A percentile compares a stretch with the other conserved stretches of the same genome.
Conservation (phyloP, 2,888 invertebrate species). For the Azorinus chamasolen region DNA sequence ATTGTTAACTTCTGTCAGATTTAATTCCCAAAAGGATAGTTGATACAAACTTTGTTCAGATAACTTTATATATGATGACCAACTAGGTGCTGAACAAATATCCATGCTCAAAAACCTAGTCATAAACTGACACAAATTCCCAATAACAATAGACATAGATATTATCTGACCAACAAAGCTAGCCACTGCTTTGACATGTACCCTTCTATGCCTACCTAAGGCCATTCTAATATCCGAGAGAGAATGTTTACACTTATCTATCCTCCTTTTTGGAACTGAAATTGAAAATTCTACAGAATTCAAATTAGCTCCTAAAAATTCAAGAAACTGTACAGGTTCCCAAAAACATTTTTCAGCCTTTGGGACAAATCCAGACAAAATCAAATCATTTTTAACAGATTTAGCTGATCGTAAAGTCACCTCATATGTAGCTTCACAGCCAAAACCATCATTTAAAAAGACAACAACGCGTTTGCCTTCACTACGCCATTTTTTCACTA, state of each 20-base stretch:
- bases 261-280: not conserved
- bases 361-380: not conserved
- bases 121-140: slow-evolving; percentile 57
- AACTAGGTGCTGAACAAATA: slow-evolving; percentile 21
- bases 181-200: slow-evolving; percentile 32
- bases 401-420: not conserved
- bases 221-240: not conserved
- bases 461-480: no score
- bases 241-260: not conserved
- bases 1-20: no score
- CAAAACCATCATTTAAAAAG: no score
- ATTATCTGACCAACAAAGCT: slow-evolving; percentile 61
- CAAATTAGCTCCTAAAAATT: slow-evolving; percentile 1
- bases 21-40: slow-evolving; percentile 10
- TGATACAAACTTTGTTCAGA: slow-evolving; percentile 9
- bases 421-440: not conserved
- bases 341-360: slow-evolving; percentile 3
- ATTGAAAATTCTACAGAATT: slow-evolving; percentile 8
- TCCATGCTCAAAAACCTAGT: slow-evolving; percentile 51
- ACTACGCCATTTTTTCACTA: no score
- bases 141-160: slow-evolving; percentile 59
- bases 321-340: not conserved
- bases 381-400: not conserved
- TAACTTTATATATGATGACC: slow-evolving; percentile 35
- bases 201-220: not conserved